Base-by-base conservation (phyloP, 2,888 invertebrate species). In the Yponomeuta plumbellus region DNA sequence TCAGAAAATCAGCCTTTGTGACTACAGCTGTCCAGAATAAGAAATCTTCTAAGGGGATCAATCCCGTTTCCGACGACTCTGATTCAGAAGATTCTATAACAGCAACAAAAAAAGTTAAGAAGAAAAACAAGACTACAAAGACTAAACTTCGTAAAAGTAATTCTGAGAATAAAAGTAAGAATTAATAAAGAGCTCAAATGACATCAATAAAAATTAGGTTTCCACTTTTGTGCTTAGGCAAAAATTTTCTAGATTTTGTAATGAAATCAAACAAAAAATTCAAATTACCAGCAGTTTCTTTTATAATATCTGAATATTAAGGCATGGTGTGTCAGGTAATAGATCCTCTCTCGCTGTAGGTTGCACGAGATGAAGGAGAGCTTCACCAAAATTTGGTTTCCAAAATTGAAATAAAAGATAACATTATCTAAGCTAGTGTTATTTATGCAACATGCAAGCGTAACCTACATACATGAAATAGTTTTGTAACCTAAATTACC, bases 1-100 rank as follows among this genome's bases (percentile, higher is more conserved):
- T 94, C 73, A 92, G 92, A 74, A 93, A 93, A 71, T 85, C 92
- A 68, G 93, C 93, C 22, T 85, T 93, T 69, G 92, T 94, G 0
- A 92, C 93, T 39, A 92, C 93, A 13, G 93, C 93, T 2, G 77
- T 91, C 40, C 92, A 92, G 75, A 81, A 76, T 39, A 89, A 85
- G 70, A 92, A 89, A 73, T 71, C 74, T 65, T 81, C 73, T 65
- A 85, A 81, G 74, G 68, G 70, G 65, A 74, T 75, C 56, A 79
- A 70, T 68, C 72, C 80, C 39, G 74, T 81, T 13, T 84, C 87
- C 21, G 91, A 91, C 59, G 84, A 84, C 69, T 87, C 82, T 17
- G 92, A 87, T 74, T 81, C 91, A 8, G 91, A 92, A 52, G 91
- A 89, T 44, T 92, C 89, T 62, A 77, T 80, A 59, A 85, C 83